Percentiles rank a stretch among this genome's conserved stretches.
These are phyloP conservation scores for Limanda limanda DNA, from an alignment of 2,113 vertebrate genomes.

Conservation along the genomic window DNA sequence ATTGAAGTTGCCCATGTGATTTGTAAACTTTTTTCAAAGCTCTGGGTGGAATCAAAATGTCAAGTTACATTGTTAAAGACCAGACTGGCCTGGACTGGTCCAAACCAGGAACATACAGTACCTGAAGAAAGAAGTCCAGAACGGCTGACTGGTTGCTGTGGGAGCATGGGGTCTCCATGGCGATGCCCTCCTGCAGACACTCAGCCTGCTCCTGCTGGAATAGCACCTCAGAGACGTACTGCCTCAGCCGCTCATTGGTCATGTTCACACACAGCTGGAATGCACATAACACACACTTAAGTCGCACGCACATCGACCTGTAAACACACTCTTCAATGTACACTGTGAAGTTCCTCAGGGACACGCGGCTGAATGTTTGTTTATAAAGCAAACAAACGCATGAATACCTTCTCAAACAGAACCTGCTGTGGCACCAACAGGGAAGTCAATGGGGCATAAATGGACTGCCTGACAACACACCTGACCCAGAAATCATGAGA, in stretches of 20 bases:
- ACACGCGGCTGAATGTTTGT: slow-evolving; percentile 26
- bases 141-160: slow-evolving; percentile 85
- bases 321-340: slow-evolving; percentile 39
- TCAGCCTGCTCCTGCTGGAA: slow-evolving; percentile 94
- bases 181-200: slow-evolving; percentile 92
- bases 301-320: slow-evolving; percentile 13
- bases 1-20: background rate
- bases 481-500: background rate
- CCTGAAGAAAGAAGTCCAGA: slow-evolving; percentile 97
- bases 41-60: background rate
- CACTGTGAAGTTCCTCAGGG: slow-evolving; percentile 28
- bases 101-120: slow-evolving; percentile 59
- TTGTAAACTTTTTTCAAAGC: slow-evolving; percentile 10
- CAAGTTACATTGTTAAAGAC: background rate
- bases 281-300: slow-evolving; percentile 51
- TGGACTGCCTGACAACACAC: slow-evolving; percentile 26
- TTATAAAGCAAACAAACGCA: slow-evolving; percentile 36
- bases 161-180: slow-evolving; percentile 90
- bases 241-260: slow-evolving; percentile 94
- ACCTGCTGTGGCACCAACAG: slow-evolving; percentile 20
- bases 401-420: slow-evolving; percentile 25
- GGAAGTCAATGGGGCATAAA: slow-evolving; percentile 33
- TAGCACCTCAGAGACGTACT: slow-evolving; percentile 90
- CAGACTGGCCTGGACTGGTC: slow-evolving; percentile 30
- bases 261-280: slow-evolving; percentile 95